These are phyloP conservation scores for Lepus americanus DNA, from an alignment of 2,113 vertebrate genomes.

Conservation along the genomic window DNA sequence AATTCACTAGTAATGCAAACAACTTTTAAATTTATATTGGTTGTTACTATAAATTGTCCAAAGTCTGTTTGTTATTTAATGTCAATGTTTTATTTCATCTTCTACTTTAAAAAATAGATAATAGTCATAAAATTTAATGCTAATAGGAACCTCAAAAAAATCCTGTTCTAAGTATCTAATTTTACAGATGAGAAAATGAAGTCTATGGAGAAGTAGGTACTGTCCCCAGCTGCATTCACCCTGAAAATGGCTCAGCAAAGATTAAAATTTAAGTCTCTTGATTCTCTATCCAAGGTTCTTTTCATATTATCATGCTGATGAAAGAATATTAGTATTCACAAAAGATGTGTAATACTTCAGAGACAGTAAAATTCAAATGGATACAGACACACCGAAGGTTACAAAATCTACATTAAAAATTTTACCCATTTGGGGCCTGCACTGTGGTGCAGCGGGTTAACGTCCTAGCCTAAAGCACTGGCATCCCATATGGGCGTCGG, in stretches of 20 bases:
- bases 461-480: too few relatives aligned
- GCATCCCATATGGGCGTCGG: too few relatives aligned
- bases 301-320: not conserved
- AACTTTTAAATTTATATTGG: conserved; percentile 23
- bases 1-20: conserved; percentile 30
- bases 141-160: not conserved
- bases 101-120: conserved; percentile 26
- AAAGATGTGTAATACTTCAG: not conserved
- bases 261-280: not conserved
- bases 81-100: conserved; percentile 44
- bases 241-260: not conserved
- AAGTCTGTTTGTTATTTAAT: conserved; percentile 23
- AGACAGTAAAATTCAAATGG: conserved; percentile 28
- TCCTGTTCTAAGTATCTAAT: not conserved
- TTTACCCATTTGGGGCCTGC: too few relatives aligned
- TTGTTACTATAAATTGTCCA: not conserved
- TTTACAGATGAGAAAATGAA: conserved; percentile 30
- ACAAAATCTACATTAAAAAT: not conserved
- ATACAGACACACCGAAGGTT: conserved; percentile 17
- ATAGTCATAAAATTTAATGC: not conserved
- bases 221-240: not conserved
- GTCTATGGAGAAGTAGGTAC: not conserved
- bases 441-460: too few relatives aligned
- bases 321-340: not conserved
- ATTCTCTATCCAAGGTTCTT: not conserved